Base-by-base conservation (phyloP, 2,888 invertebrate genomes). In the Pilophorus perplexus region DNA sequence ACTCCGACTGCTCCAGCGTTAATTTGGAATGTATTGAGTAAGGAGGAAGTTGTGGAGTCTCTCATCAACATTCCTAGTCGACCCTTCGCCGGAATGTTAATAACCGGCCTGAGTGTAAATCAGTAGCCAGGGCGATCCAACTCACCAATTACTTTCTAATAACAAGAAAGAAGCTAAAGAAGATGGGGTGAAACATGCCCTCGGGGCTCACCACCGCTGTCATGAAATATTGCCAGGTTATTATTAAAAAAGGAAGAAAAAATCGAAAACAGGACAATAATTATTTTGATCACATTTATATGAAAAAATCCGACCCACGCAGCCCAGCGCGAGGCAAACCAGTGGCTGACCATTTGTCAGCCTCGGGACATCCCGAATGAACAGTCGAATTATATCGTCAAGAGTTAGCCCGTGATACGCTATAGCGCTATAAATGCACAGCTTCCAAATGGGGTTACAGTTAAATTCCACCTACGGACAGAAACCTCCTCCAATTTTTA, bases 61-160 rank as follows among this genome's bases (percentile, higher is more conserved):
- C 64, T 64, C 64, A 64, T 64, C 64, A 64, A 64, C 64, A 64
- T 64, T 64, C 64, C 64, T 64, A 50, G 38, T 33, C 48, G 50
- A 64, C 48, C 62, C 23, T 48, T 38, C 33, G 54, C 50, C 40
- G 65, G 65, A 65, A 65, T 65, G 65, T 65, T 65, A 65, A 65
- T 65, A 42, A 55, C 65, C 54, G 5, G 22, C 40, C 12, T 27
- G 65, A 44, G 65, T 65, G 65, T 55, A 65, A 65, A 65, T 65
- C 65, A 65, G 65, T 65, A 65, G 65, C 54, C 40, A 14, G 10
- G 50, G 23, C 23, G 59, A 55, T 40, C 64, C 64, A 64, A 37
- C 64, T 64, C 65, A 65, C 65, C 65, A 55, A 65, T 65, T 65
- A 65, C 55, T 65, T 65, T 54, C 40, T 65, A 64, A 64, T 64